phyloP scores from a whole-genome alignment of 2,888 invertebrate species.

The Drosophila leonis region DNA sequence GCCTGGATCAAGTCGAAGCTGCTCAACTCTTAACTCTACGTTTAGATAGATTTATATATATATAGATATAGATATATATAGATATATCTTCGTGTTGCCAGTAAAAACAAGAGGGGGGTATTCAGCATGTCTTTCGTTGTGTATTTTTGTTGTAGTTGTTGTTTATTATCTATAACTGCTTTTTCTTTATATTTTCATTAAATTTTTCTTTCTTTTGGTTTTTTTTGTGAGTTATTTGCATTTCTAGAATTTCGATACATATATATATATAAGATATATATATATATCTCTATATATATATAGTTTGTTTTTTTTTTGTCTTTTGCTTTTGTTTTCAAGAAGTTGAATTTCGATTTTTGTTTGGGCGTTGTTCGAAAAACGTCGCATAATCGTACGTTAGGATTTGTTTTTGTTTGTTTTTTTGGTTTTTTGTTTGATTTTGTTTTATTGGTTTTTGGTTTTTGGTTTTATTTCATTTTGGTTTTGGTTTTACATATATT shows the following conservation, averaged over 20 bases:
- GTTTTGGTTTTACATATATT: slow-evolving; percentile 41
- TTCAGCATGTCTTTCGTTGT: slow-evolving; percentile 78
- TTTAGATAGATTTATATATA: background rate
- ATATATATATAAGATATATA: slow-evolving; percentile 31
- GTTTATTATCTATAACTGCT: slow-evolving; percentile 64
- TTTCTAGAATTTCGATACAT: slow-evolving; percentile 43
- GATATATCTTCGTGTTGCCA: slow-evolving; percentile 32
- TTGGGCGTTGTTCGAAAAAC: slow-evolving; percentile 86
- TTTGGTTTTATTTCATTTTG: slow-evolving; percentile 28
- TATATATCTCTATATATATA: slow-evolving; percentile 40
- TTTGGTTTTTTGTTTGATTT: slow-evolving; percentile 30
- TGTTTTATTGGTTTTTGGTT: slow-evolving; percentile 38
- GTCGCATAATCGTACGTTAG: slow-evolving; percentile 81
- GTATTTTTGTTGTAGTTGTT: slow-evolving; percentile 71
- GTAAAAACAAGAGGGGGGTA: slow-evolving; percentile 77
- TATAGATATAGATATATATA: slow-evolving; percentile 2
- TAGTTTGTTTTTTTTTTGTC: slow-evolving; percentile 25
- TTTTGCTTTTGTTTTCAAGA: slow-evolving; percentile 84
- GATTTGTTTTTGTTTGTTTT: slow-evolving; percentile 24
- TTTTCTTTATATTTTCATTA: slow-evolving; percentile 17
- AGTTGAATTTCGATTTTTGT: slow-evolving; percentile 87
- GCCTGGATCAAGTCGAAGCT: slow-evolving; percentile 20
- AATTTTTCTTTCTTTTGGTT: slow-evolving; percentile 12
- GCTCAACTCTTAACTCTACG: slow-evolving; percentile 33
- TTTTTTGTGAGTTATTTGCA: slow-evolving; percentile 30